Evolutionary conservation across 2,113 vertebrate genomes (phyloP), one percentile per base, ranked within the genome.

Genomic region (Dicaeum eximium): DNA sequence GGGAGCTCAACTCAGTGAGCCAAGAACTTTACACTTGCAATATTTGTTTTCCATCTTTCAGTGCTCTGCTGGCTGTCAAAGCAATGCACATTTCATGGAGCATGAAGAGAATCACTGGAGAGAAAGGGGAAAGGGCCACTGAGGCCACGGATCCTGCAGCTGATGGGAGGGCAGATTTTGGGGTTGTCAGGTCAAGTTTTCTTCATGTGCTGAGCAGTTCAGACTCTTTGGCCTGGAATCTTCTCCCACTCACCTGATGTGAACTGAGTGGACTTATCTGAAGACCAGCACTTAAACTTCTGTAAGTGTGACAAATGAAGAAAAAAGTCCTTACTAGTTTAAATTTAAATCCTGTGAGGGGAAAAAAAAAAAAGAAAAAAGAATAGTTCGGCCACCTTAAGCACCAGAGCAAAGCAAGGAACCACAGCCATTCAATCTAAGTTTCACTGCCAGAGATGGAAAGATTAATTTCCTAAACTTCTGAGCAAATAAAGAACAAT

Each of bases 171-270:
- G 62, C 64, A 90, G 75, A 86, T 54, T 73, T 88, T 69, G 71
- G 79, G 24, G 86, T 88, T 96, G 92, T 96, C 90, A 85, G 50
- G 90, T 93, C 79, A 93, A 58, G 65, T 93, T 95, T 93, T 88
- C 90, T 88, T 96, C 86, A 84, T 66, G 33, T 70, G 57, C 45
- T 69, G 67, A 92, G 70, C 5, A 2, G 57, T 82, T 87, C 78
- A 85, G 1, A 42, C 42, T 88, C 82, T 80, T 42, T 77, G 82
- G 62, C 40, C 71, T 75, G 56, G 58, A 94, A 85, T 88, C 62
- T 75, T 94, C 70, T 88, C 71, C 47, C 64, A 50, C 31, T 93
- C 50, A 85, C 88, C 90, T 92, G 45, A 73, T 20, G 16, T 94
- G 88, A 95, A 88, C 86, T 1, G 2, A 24, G 27, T 57, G 79